phyloP scores from a whole-genome alignment of 1,140 invertebrate species.

The Ericerus pela region DNA sequence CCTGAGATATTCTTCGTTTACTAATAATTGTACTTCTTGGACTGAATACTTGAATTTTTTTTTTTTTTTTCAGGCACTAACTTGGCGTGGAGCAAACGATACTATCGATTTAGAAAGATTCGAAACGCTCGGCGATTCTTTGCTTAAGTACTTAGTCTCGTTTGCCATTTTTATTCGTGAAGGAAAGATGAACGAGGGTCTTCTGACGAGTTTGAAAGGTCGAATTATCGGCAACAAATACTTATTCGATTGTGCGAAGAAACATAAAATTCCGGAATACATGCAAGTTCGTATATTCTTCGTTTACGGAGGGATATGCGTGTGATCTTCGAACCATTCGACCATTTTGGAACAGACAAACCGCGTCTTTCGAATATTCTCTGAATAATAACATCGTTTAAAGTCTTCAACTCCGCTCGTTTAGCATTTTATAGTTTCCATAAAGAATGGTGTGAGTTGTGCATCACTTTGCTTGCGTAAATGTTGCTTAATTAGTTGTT shows the following conservation, averaged over 20 bases:
- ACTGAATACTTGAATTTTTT: background rate
- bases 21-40: too few relatives aligned
- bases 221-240: conserved; percentile 68
- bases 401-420: too few relatives aligned
- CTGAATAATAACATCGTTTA: too few relatives aligned
- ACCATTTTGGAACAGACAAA: too few relatives aligned
- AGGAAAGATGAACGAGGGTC: conserved; percentile 54
- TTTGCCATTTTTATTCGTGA: conserved; percentile 56
- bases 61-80: conserved; percentile 44
- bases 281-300: conserved; percentile 29
- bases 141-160: conserved; percentile 64
- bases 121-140: conserved; percentile 78
- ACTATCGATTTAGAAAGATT: conserved; percentile 65
- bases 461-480: too few relatives aligned
- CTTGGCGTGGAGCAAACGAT: conserved; percentile 52
- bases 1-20: too few relatives aligned
- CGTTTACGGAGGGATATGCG: too few relatives aligned
- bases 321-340: too few relatives aligned
- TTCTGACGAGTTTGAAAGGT: conserved; percentile 56
- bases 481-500: too few relatives aligned
- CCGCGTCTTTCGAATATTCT: too few relatives aligned
- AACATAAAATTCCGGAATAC: conserved; percentile 33
- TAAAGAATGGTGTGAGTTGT: too few relatives aligned
- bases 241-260: conserved; percentile 47
- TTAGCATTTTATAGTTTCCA: too few relatives aligned